phyloP scores from a whole-genome alignment of 2,113 vertebrate genomes.

The Hiodon alosoides region DNA sequence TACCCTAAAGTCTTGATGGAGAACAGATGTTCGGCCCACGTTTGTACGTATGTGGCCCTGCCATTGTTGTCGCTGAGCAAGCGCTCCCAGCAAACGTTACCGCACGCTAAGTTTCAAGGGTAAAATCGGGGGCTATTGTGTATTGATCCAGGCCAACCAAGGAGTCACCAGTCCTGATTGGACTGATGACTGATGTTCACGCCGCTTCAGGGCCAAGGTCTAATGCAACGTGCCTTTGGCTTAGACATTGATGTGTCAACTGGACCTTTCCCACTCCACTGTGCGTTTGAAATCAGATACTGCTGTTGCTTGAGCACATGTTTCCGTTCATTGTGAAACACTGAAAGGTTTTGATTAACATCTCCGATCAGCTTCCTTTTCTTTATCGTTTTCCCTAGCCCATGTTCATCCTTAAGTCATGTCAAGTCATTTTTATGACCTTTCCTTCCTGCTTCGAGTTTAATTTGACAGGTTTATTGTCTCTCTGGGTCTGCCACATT shows the following conservation, averaged over 20 bases:
- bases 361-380: not conserved
- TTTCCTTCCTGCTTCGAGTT: not conserved
- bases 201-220: no score
- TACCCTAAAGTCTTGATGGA: not conserved
- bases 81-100: not conserved
- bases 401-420: not conserved
- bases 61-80: not conserved
- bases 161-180: no score
- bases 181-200: no score
- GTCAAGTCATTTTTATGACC: not conserved
- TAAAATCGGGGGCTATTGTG: no score
- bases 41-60: not conserved
- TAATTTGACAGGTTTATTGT: slow-evolving; percentile 6
- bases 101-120: no score
- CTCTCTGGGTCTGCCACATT: not conserved
- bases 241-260: no score
- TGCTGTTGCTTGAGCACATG: not conserved
- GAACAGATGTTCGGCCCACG: slow-evolving; percentile 1
- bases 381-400: not conserved
- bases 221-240: no score
- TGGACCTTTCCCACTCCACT: no score
- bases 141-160: no score
- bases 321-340: not conserved
- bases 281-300: not conserved
- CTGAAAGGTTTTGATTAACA: not conserved